phyloP scores from a whole-genome alignment of 2,113 vertebrate species.

The Ailurus styani region DNA sequence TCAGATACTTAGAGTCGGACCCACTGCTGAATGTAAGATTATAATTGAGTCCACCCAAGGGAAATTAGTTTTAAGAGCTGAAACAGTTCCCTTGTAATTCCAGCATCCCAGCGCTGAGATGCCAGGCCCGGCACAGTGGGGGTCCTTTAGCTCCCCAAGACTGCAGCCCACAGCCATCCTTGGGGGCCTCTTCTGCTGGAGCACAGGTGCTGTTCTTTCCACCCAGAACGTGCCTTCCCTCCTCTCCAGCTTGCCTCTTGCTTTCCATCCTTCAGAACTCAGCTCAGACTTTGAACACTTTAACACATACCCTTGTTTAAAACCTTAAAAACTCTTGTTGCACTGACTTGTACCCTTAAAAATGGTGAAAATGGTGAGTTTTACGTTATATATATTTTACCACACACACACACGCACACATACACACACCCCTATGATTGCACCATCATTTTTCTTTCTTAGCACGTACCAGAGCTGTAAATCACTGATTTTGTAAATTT shows the following conservation, averaged over 20 bases:
- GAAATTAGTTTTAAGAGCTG: not conserved
- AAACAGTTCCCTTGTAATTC: not conserved
- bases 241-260: not conserved
- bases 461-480: not conserved
- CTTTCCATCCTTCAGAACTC: not conserved
- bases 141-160: not conserved
- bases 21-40: not conserved
- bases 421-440: too few relatives aligned
- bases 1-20: not conserved
- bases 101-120: not conserved
- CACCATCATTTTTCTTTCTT: not conserved
- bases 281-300: not conserved
- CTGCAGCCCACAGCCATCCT: not conserved
- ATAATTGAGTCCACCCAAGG: not conserved
- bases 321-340: not conserved
- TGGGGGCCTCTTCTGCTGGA: not conserved
- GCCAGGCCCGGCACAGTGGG: too few relatives aligned
- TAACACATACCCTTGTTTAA: not conserved
- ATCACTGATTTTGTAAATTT: not conserved
- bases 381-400: not conserved
- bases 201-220: not conserved
- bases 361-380: not conserved
- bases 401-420: too few relatives aligned
- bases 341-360: not conserved
- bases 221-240: not conserved